These are phyloP conservation scores for Phoeniculus purpureus DNA, from an alignment of 2,797 vertebrate species.

Conservation along the genomic window DNA sequence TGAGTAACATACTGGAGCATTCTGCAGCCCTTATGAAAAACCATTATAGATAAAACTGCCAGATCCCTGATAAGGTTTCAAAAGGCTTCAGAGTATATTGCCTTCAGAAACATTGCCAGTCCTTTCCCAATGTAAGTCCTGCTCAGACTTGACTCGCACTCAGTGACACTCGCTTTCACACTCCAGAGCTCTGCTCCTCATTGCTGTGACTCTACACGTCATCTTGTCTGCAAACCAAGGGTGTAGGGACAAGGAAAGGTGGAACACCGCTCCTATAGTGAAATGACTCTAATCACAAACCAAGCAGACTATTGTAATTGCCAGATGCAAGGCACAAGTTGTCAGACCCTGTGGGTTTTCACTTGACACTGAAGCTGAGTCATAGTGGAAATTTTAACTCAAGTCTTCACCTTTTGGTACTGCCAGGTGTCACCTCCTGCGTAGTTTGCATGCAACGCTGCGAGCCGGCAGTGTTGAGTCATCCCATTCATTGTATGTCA, in stretches of 20 bases:
- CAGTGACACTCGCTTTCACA: background rate
- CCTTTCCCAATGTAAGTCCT: background rate
- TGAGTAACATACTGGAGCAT: background rate
- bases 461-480: slow-evolving; percentile 9
- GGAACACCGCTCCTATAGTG: background rate
- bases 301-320: fast-evolving
- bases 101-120: slow-evolving; percentile 25
- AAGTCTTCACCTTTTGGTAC: background rate
- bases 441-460: background rate
- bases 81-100: background rate
- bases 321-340: background rate
- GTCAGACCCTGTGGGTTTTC: background rate
- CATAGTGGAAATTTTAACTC: background rate
- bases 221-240: background rate
- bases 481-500: background rate
- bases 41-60: slow-evolving; percentile 49
- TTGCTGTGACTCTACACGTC: background rate
- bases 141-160: background rate
- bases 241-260: background rate
- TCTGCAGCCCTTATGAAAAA: slow-evolving; percentile 39
- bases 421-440: background rate
- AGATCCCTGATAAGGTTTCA: slow-evolving; percentile 6
- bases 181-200: background rate
- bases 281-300: background rate
- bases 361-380: background rate